Base-by-base conservation (phyloP, 1,140 invertebrate species). In the Cryptotermes secundus region DNA sequence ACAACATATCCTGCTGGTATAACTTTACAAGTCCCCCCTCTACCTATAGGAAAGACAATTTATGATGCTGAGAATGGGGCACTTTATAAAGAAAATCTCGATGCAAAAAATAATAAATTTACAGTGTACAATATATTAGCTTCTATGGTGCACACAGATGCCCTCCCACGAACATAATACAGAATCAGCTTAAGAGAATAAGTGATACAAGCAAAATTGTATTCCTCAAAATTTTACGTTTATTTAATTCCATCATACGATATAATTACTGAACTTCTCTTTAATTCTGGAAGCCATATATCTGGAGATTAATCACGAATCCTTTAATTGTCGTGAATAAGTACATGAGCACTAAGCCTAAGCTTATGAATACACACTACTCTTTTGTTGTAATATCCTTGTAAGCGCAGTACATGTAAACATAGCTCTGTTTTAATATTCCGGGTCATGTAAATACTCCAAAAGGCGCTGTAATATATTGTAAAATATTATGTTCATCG, bases 81-180 rank as follows among this genome's bases (percentile, higher is more conserved):
- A 72, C 59, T 72, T 72, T 72, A 72, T 72, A 72, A 72, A 26
- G 59, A 72, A 72, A 72, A 72, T 31, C n/a, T 72, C 14, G n/a
- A 72, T 72, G 59, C 59, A 72, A 72, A 72, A 72, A 72, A 72
- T 72, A 72, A 72, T 72, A 72, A 72, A 72, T 72, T 31, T 72
- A 72, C 59, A 72, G 59, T 72, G 59, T 31, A 72, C 59, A 72
- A 72, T 72, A 72, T 72, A 72, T 72, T 72, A 72, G 59, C 59
- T 72, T 72, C n/a, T 26, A 72, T 72, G 59, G n/a, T 31, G 59
- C n/a, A 72, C 59, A 72, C 59, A 72, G 59, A 72, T 72, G n/a
- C 59, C 59, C 59, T 72, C 59, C 59, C 59, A 16, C 59, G 26
- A 31, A 31, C 59, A 9, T 31, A 72, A 31, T 72, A n/a, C 59